Conservation (phyloP, 2,113 vertebrate genomes). For the Phasianus colchicus region DNA sequence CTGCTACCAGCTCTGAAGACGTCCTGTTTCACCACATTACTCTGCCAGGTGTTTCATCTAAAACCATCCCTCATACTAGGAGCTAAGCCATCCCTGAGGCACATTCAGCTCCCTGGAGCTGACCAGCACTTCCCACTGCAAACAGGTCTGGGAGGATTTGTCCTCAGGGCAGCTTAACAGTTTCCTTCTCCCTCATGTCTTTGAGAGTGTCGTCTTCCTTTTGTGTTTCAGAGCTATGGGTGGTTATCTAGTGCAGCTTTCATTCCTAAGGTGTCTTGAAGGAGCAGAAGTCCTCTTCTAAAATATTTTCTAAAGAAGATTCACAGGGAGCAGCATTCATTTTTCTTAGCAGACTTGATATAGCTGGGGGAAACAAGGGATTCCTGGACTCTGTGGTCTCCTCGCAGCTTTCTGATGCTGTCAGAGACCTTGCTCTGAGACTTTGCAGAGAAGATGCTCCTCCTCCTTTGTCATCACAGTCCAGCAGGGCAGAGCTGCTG, state of each 20-base stretch:
- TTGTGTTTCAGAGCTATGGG: background rate
- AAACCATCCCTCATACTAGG: background rate
- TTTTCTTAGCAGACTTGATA: background rate
- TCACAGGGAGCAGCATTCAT: background rate
- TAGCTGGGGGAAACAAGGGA: background rate
- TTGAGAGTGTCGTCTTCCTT: background rate
- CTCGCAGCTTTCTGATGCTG: background rate
- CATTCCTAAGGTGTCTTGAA: background rate
- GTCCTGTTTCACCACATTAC: background rate
- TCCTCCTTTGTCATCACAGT: background rate
- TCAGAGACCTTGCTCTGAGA: background rate
- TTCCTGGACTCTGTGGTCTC: background rate
- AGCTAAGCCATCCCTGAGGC: background rate
- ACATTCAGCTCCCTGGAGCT: fast-evolving
- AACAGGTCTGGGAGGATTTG: background rate
- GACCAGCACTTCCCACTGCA: background rate
- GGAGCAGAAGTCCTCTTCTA: no score
- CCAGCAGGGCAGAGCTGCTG: background rate
- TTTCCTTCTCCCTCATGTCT: background rate
- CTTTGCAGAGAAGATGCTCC: background rate
- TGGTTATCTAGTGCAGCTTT: background rate
- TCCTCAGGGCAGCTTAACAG: background rate
- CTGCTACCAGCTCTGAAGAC: background rate
- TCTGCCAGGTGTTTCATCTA: background rate
- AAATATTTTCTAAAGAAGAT: background rate